These are phyloP conservation scores for Nymphalis polychloros DNA, from an alignment of 2,888 invertebrate species.

Conservation along the genomic window DNA sequence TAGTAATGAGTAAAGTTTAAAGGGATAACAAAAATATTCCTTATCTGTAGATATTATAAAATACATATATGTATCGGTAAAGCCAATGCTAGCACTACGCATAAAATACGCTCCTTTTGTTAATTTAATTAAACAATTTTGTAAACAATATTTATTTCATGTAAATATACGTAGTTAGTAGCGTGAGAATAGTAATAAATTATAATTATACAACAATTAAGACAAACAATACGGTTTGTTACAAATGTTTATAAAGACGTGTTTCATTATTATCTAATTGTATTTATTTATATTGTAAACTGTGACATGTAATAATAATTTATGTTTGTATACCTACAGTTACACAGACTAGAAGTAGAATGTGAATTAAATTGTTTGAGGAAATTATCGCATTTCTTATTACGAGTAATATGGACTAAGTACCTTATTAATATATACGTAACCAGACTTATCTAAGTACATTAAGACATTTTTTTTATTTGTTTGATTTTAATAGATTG, in stretches of 20 bases:
- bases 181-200: not conserved
- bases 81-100: not conserved
- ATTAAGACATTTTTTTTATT: too few relatives aligned
- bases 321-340: conserved; percentile 31
- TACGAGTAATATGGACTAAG: not conserved
- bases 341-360: conserved; percentile 30
- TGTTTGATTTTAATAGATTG: too few relatives aligned
- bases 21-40: not conserved
- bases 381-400: conserved; percentile 12
- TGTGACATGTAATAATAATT: conserved; percentile 28
- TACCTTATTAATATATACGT: too few relatives aligned
- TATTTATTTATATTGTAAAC: conserved; percentile 25
- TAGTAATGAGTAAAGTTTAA: not conserved
- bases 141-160: not conserved
- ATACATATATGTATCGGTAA: not conserved
- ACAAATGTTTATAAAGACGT: conserved; percentile 5
- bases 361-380: conserved; percentile 30
- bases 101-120: not conserved
- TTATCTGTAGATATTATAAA: not conserved
- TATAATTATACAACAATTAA: not conserved
- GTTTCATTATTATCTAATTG: conserved; percentile 1
- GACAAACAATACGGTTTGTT: not conserved
- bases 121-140: not conserved
- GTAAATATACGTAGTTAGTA: not conserved
- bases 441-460: too few relatives aligned